Evolutionary conservation across 2,113 vertebrate species (phyloP).

Genomic region (Lycaon pictus): DNA sequence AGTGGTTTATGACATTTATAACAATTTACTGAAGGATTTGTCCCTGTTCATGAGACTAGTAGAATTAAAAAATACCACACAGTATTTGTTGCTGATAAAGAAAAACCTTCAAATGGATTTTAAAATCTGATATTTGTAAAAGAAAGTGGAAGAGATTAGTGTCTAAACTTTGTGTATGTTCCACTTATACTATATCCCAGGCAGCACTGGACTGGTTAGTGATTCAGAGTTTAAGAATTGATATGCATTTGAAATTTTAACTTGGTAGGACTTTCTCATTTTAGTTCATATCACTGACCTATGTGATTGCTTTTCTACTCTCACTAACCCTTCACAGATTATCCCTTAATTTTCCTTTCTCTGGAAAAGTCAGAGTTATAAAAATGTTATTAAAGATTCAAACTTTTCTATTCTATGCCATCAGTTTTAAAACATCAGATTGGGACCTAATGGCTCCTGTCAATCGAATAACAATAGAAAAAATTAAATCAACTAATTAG

Average conservation of each 20-base stretch:
- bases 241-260: neutral
- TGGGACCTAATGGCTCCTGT: slow-evolving; percentile 46
- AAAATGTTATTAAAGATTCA: slow-evolving; percentile 35
- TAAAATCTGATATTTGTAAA: neutral
- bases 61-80: neutral
- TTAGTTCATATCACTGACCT: neutral
- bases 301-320: neutral
- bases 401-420: neutral
- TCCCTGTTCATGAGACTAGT: neutral
- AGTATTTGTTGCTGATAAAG: neutral
- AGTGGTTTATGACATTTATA: neutral
- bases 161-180: neutral
- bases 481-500: neutral
- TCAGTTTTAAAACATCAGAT: slow-evolving; percentile 58
- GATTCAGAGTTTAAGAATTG: neutral
- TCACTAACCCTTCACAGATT: neutral
- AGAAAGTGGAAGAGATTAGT: neutral
- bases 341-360: neutral
- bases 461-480: neutral
- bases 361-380: neutral
- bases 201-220: neutral
- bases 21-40: neutral
- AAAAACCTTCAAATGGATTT: neutral
- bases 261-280: neutral
- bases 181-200: neutral